A percentile compares a stretch with the other conserved stretches of the same genome.
Conservation (phyloP, 2,888 invertebrate genomes). For the Stenchaetothrips biformis region DNA sequence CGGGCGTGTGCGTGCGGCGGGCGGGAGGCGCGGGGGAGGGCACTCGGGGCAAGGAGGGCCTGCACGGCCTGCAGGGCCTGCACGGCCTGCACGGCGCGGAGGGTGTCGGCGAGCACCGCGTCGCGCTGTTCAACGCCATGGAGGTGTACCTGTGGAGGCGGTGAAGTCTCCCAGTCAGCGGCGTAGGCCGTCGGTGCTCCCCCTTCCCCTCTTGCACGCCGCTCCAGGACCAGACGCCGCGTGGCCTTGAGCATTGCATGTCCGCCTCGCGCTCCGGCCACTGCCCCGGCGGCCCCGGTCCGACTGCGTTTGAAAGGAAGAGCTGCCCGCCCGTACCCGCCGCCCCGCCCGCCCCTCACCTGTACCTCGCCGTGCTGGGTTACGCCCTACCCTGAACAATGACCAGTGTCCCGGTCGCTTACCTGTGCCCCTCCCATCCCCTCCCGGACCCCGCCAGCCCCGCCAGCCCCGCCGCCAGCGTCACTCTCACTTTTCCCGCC, state of each 20-base stretch:
- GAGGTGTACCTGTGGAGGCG: not conserved
- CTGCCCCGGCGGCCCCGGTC: not conserved
- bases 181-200: not conserved
- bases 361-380: no score
- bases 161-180: no score
- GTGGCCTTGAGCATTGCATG: slow-evolving; percentile 5
- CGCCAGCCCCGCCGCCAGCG: not conserved
- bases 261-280: not conserved
- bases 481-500: not conserved
- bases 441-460: not conserved
- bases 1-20: not conserved
- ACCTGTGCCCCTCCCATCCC: not conserved
- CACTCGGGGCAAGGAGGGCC: not conserved
- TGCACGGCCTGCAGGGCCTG: not conserved
- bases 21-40: not conserved
- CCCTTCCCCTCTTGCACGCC: not conserved
- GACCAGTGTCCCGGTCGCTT: no score
- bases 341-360: no score
- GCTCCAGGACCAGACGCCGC: not conserved
- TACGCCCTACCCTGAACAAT: no score
- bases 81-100: no score
- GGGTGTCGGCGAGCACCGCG: not conserved
- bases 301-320: no score
- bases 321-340: no score
- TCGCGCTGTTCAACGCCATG: not conserved